Evolutionary conservation across 2,888 invertebrate species (phyloP).

Genomic region (Orthosia cruda): DNA sequence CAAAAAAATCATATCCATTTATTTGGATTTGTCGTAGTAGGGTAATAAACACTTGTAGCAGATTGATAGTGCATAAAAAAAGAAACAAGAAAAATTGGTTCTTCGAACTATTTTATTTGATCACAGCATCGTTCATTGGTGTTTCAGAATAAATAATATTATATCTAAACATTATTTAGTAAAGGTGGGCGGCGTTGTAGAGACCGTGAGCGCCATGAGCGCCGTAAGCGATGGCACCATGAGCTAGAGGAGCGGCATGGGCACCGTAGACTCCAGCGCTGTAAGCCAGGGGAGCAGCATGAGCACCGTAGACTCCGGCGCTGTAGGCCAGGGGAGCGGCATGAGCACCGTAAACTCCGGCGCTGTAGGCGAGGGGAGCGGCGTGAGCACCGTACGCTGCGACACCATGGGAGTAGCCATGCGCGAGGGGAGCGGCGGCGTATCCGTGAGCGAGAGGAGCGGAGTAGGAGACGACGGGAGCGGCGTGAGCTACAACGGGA

Average conservation of each 20-base stretch:
- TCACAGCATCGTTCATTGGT: conserved; percentile 62
- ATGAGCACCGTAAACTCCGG: conserved; percentile 62
- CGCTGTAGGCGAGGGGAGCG: conserved; percentile 62
- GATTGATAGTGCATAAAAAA: neutral
- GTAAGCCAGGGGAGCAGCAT: conserved; percentile 43
- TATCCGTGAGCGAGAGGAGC: conserved; percentile 64
- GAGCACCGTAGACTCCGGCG: conserved; percentile 63
- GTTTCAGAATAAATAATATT: conserved; percentile 60
- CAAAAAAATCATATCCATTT: neutral
- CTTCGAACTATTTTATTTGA: conserved; percentile 60
- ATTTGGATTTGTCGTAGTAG: neutral
- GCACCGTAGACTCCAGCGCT: conserved; percentile 61
- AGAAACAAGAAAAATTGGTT: conserved; percentile 14
- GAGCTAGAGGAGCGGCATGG: conserved; percentile 75
- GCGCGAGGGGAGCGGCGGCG: conserved; percentile 72
- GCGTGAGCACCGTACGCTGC: conserved; percentile 69
- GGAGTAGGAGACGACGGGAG: conserved; percentile 71
- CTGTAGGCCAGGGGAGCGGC: conserved; percentile 44
- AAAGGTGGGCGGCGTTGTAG: conserved; percentile 61
- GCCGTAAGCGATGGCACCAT: conserved; percentile 61
- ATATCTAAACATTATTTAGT: conserved; percentile 52
- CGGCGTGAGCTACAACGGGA: conserved; percentile 80
- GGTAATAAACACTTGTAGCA: neutral
- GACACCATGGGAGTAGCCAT: conserved; percentile 73
- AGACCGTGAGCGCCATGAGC: conserved; percentile 61